phyloP scores from a whole-genome alignment of 2,888 invertebrate genomes.

The Xanthorhoe designata region DNA sequence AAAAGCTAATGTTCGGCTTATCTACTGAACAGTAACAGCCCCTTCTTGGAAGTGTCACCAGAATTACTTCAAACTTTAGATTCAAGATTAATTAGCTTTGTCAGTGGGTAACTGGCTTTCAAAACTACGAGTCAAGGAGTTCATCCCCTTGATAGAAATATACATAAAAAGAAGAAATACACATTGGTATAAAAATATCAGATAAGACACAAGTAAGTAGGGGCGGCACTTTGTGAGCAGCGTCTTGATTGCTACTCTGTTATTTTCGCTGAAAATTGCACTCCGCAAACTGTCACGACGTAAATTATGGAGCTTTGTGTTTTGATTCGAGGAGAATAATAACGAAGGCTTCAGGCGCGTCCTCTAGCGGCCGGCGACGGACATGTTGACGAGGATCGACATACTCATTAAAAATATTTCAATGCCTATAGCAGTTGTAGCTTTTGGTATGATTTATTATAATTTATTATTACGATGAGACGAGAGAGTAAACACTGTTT shows the following conservation, averaged over 20 bases:
- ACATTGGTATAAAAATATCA: not conserved
- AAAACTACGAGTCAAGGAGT: not conserved
- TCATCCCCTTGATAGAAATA: no score
- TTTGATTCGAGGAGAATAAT: conserved; percentile 4
- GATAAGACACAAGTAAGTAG: not conserved
- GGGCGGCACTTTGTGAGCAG: not conserved
- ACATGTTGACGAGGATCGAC: not conserved
- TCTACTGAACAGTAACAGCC: not conserved
- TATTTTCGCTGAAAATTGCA: conserved; percentile 3
- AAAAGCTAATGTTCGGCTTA: not conserved
- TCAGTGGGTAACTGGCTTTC: not conserved
- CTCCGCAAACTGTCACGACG: conserved; percentile 1
- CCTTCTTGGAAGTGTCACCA: not conserved
- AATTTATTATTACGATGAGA: not conserved
- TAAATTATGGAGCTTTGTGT: conserved; percentile 2
- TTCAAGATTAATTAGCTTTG: not conserved
- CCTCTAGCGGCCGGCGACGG: not conserved
- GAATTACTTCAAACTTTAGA: not conserved
- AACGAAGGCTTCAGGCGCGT: not conserved
- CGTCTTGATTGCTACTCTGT: not conserved
- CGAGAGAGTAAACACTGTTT: not conserved
- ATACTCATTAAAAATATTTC: not conserved
- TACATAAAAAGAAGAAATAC: no score
- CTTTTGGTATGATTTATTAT: not conserved
- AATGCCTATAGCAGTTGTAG: not conserved